Percentiles rank a stretch among this genome's conserved stretches.
phyloP scores from a whole-genome alignment of 2,888 invertebrate genomes.

The Drosophila bunnanda region DNA sequence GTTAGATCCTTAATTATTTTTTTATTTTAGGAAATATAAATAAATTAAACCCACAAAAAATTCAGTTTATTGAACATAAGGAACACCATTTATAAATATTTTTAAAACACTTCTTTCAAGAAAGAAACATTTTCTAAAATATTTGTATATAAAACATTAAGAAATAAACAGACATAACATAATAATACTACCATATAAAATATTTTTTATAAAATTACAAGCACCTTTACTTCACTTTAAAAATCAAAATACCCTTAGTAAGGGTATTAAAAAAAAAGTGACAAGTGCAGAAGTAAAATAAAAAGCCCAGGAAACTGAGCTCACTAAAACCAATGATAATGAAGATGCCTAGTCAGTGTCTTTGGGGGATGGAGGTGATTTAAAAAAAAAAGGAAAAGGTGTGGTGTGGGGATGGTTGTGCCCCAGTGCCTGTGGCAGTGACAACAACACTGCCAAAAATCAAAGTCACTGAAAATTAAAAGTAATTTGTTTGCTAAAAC shows the following conservation, averaged over 20 bases:
- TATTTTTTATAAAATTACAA: neutral
- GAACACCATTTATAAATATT: neutral
- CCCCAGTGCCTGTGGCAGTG: conserved; percentile 15
- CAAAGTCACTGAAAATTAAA: conserved; percentile 81
- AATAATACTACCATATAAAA: neutral
- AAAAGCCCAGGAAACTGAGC: conserved; percentile 15
- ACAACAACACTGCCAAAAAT: conserved; percentile 63
- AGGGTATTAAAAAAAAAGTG: conserved; percentile 48
- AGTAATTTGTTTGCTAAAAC: conserved; percentile 81
- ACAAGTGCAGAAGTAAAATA: conserved; percentile 62
- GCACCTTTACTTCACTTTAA: neutral
- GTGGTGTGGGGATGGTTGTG: neutral
- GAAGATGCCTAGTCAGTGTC: conserved; percentile 73
- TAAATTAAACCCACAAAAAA: neutral
- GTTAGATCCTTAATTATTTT: neutral
- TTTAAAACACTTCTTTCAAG: neutral
- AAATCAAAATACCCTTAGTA: neutral
- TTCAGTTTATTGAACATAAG: neutral
- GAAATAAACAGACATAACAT: neutral
- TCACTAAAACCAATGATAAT: conserved; percentile 61
- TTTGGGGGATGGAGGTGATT: conserved; percentile 4
- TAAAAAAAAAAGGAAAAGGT: neutral
- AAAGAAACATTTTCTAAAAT: neutral
- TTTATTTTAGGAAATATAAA: neutral
- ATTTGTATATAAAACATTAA: neutral